A percentile compares a stretch with the other conserved stretches of the same genome.
These are phyloP conservation scores for Rotaria magnacalcarata DNA, from an alignment of 2,888 invertebrate species.

Conservation along the genomic window DNA sequence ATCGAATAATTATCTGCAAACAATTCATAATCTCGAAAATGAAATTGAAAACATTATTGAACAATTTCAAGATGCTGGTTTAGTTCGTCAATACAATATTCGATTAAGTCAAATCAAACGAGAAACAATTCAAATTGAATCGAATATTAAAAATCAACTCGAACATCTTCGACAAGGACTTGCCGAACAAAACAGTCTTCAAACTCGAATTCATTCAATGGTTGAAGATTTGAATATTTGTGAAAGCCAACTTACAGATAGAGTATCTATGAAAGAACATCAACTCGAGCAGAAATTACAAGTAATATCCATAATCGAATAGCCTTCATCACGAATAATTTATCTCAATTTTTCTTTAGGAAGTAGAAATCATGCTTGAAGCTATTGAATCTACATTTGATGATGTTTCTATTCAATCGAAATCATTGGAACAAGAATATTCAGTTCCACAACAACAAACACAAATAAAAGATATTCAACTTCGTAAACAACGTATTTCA, in stretches of 20 bases:
- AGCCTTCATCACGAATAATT: not conserved
- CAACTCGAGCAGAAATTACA: not conserved
- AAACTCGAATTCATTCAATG: not conserved
- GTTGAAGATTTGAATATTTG: not conserved
- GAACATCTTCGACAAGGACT: not conserved
- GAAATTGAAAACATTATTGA: not conserved
- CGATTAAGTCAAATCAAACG: not conserved
- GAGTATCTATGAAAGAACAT: not conserved
- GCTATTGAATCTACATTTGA: not conserved
- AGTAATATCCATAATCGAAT: not conserved
- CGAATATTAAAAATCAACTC: not conserved
- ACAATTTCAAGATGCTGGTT: not conserved
- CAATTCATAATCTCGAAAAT: not conserved
- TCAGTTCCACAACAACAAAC: not conserved
- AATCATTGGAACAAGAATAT: not conserved
- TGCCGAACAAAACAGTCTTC: not conserved
- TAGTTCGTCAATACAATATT: not conserved
- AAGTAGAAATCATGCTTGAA: not conserved
- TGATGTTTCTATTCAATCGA: not conserved
- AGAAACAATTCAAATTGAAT: not conserved
- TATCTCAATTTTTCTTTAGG: not conserved
- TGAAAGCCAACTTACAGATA: conserved; percentile 3
- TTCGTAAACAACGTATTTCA: not conserved
- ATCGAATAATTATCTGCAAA: not conserved
- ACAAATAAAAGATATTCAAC: conserved; percentile 10